Conservation (phyloP, 2,797 vertebrate species). For the Prunella strophiata region DNA sequence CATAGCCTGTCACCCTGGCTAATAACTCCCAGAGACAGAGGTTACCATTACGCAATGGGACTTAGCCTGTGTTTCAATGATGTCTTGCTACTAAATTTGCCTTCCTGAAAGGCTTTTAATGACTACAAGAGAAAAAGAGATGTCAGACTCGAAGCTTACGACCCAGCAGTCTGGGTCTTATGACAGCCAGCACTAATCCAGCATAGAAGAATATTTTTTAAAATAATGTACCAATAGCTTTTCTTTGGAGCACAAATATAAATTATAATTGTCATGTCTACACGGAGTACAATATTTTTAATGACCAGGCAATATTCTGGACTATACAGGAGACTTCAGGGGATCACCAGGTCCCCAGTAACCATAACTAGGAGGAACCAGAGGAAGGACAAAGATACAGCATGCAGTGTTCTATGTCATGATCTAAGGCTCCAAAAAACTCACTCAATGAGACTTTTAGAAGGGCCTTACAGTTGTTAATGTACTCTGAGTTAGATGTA, state of each 20-base stretch:
- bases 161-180: constrained; percentile 19
- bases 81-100: constrained; percentile 47
- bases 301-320: background rate
- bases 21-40: constrained; percentile 1
- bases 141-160: background rate
- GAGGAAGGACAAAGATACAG: background rate
- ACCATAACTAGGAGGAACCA: background rate
- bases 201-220: background rate
- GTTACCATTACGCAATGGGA: constrained; percentile 38
- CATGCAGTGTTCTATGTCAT: rapidly evolving
- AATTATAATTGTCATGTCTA: background rate
- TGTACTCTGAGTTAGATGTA: background rate
- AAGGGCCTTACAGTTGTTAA: background rate
- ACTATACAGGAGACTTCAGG: background rate
- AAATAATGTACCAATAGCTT: background rate
- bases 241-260: background rate
- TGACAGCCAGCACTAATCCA: background rate
- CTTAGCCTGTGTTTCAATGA: constrained; percentile 39
- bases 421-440: background rate
- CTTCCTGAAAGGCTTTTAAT: constrained; percentile 41
- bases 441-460: background rate
- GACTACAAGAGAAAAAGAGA: background rate
- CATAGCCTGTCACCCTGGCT: background rate
- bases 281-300: background rate
- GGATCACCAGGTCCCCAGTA: background rate